Conservation (phyloP, 2,113 vertebrate genomes). For the Willisornis vidua region DNA sequence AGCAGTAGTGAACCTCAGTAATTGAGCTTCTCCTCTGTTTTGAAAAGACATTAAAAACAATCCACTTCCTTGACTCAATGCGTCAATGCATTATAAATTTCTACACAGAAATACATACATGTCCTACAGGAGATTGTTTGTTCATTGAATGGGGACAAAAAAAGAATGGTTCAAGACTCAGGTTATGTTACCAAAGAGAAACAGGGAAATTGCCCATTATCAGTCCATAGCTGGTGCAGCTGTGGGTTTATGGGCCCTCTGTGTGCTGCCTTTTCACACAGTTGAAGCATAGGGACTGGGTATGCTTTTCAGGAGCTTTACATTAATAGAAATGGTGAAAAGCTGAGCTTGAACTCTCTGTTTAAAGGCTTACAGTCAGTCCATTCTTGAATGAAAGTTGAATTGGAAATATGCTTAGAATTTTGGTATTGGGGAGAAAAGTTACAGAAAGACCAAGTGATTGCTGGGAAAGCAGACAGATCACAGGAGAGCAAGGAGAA, state of each 20-base stretch:
- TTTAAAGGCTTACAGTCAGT: neutral
- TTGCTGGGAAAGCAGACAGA: neutral
- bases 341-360: neutral
- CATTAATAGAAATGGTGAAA: neutral
- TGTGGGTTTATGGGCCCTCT: neutral
- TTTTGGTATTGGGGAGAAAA: neutral
- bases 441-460: neutral
- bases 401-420: neutral
- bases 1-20: neutral
- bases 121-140: neutral
- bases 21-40: neutral
- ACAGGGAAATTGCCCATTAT: fast-evolving
- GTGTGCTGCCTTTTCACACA: fast-evolving
- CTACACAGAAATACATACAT: neutral
- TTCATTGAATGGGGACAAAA: neutral
- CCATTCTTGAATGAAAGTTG: neutral
- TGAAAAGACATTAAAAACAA: neutral
- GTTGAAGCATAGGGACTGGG: neutral
- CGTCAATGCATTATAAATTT: neutral
- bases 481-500: neutral
- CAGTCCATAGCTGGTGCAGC: neutral
- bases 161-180: neutral
- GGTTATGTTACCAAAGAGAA: neutral
- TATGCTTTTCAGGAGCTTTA: neutral
- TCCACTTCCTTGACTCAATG: neutral